Percentiles rank a stretch among this genome's conserved stretches.
Conservation (phyloP, 1,140 invertebrate genomes). For the Caenorhabditis remanei region DNA sequence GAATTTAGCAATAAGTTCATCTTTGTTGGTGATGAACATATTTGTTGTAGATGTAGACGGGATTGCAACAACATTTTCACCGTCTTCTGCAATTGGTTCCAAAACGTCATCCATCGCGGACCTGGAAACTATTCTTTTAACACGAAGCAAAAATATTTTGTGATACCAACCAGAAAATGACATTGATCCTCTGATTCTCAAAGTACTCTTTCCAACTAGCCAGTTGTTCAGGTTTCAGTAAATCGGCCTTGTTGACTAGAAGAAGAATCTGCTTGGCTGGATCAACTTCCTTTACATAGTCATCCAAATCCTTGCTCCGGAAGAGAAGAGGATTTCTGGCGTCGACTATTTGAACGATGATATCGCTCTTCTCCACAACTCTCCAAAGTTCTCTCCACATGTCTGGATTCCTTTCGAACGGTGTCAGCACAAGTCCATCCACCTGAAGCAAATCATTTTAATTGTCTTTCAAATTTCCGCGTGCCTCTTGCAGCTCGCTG, state of each 20-base stretch:
- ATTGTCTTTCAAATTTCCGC: slow-evolving; percentile 56
- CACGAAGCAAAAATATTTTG: not conserved
- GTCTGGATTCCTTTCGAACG: slow-evolving; percentile 97
- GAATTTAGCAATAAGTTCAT: slow-evolving; percentile 67
- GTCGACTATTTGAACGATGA: slow-evolving; percentile 95
- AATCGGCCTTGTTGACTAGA: slow-evolving; percentile 95
- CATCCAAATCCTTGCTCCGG: slow-evolving; percentile 91
- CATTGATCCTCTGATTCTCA: slow-evolving; percentile 81
- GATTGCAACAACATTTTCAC: slow-evolving; percentile 75
- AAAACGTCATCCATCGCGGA: slow-evolving; percentile 76
- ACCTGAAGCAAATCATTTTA: slow-evolving; percentile 75
- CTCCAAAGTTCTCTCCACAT: slow-evolving; percentile 99
- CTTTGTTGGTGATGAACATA: slow-evolving; percentile 74
- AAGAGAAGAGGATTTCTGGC: slow-evolving; percentile 95
- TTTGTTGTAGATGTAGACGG: slow-evolving; percentile 77
- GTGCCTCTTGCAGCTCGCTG: slow-evolving; percentile 73
- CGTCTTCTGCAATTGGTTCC: slow-evolving; percentile 69
- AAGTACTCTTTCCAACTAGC: slow-evolving; percentile 91
- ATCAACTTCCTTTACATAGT: slow-evolving; percentile 88
- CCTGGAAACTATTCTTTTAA: slow-evolving; percentile 74
- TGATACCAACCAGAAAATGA: slow-evolving; percentile 88
- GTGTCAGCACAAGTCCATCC: slow-evolving; percentile 88
- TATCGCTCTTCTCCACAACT: slow-evolving; percentile 94
- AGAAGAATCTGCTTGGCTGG: slow-evolving; percentile 86
- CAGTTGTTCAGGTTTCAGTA: slow-evolving; percentile 87